Conservation (phyloP, 2,888 invertebrate genomes). For the Neoaliturus tenellus region DNA sequence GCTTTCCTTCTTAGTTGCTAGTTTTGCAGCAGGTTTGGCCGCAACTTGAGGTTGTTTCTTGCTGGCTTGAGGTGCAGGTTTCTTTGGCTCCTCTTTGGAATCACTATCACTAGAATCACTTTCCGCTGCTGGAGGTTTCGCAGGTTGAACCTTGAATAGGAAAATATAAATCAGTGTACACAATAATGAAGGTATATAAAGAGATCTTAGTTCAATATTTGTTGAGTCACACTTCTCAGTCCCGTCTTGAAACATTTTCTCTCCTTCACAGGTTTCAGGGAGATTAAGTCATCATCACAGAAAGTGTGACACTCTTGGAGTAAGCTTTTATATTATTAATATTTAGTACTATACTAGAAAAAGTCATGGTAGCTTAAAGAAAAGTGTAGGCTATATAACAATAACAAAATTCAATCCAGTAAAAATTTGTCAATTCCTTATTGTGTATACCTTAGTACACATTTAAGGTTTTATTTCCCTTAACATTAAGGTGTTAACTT, state of each 20-base stretch:
- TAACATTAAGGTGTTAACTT: too few relatives aligned
- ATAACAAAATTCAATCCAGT: too few relatives aligned
- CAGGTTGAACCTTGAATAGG: constrained; percentile 66
- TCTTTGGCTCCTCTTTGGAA: constrained; percentile 61
- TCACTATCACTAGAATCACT: constrained; percentile 62
- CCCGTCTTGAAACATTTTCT: constrained; percentile 64
- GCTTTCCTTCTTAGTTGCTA: background rate
- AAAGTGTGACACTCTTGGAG: background rate
- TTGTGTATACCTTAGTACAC: too few relatives aligned
- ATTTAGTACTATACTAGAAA: too few relatives aligned
- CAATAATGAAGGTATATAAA: too few relatives aligned
- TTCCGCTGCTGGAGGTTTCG: constrained; percentile 60
- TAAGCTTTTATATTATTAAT: too few relatives aligned
- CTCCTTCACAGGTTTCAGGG: constrained; percentile 52
- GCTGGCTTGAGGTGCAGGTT: constrained; percentile 53
- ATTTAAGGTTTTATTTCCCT: too few relatives aligned
- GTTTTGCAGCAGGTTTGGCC: constrained; percentile 64
- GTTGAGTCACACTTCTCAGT: constrained; percentile 69
- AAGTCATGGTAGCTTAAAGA: too few relatives aligned
- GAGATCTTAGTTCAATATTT: too few relatives aligned
- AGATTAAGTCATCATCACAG: constrained; percentile 31
- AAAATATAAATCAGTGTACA: too few relatives aligned
- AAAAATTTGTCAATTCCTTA: too few relatives aligned
- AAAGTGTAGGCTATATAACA: too few relatives aligned
- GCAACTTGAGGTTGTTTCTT: constrained; percentile 59